Evolutionary conservation across 1,140 invertebrate species (phyloP), one percentile per base, ranked within the genome.

Genomic region (Calephelis nemesis): DNA sequence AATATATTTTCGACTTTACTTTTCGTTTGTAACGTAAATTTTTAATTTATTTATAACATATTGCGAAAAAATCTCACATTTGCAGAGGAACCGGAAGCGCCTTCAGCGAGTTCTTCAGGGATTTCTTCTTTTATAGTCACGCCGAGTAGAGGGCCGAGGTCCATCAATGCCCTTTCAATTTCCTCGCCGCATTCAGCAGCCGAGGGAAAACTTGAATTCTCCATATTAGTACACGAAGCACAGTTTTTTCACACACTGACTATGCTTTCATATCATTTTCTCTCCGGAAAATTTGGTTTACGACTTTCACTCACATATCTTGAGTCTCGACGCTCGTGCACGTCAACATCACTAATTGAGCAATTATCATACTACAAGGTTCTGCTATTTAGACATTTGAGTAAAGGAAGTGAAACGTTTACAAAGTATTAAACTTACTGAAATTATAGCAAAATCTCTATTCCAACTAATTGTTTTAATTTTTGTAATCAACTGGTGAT

Each of bases 71-170:
- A 5, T 6, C 74, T 69, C 76, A 82, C 79, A 67, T 82, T 82
- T 48, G 50, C 48, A 8, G 72, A 67, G 8, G 75, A 63, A 50
- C 71, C 60, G 47, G 75, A 64, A 42, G 70, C 66, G 65, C 71
- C 72, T 45, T 77, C 62, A 66, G 73, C 68, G 39, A 85, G 74
- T 42, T 91, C 89, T 30, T 92, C 90, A 1, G 79, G 79, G 39
- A 74, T 77, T 77, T 92, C 90, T 69, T 92, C 89, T 69, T 92
- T 92, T 73, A 92, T 90, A 71, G 84, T 77, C 70, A 91, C 90
- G 50, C 90, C 89, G 67, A 92, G 86, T 66, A 91, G 79, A 42
- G 90, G 88, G 30, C 84, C 90, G 9, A 92, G 77, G 73, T 92
- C 90, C 88, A 91, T 90, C 65, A 92, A 78, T 48, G 88, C 88